Evolutionary conservation across 2,113 vertebrate species (phyloP), one percentile per base, ranked within the genome.

Genomic region (Chaetodon trifascialis): DNA sequence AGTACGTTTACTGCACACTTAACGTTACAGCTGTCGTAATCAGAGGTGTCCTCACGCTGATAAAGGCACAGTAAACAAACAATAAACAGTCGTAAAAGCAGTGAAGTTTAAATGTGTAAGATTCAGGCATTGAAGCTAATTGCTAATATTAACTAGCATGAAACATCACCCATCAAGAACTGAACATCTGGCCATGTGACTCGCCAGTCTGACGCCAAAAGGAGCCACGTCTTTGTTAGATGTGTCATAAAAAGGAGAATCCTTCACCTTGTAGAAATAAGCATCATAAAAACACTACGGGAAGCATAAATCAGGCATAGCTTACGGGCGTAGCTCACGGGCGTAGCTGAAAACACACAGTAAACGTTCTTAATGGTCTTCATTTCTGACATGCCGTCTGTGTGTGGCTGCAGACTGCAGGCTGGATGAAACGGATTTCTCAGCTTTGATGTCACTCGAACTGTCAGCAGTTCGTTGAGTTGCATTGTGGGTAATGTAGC

Each of bases 1-100:
- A 96, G 98, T 95, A 90, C 94, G 96, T 93, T 49, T 21, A 25
- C 40, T 4, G n/a, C 46, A 44, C 56, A 19, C n/a, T 42, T 66
- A 10, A 4, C 21, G 10, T 6, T 25, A 47, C 8, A 56, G 25
- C 49, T 49, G 23, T 12, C 0, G n/a, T 49, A 46, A 38, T 38
- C 19, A 11, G 11, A 23, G 59, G 12, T 12, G 60, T 12, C 34
- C 8, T 67, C 34, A 40, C 76, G 12, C 40, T 34, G 46, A 62
- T 67, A 49, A 77, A 19, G 34, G 49, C 23, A 12, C 40, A n/a
- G 14, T 23, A 54, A 40, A 54, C 11, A 8, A 40, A 54, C 3
- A 25, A 25, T 46, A 46, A 65, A 46, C 63, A 44, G 23, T 8
- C 5, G 3, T 68, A 7, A 68, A 68, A 34, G 0, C 5, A 36